A percentile compares a stretch with the other conserved stretches of the same genome.
These are phyloP conservation scores for Globodera ellingtonae DNA, from an alignment of 1,140 invertebrate genomes.

Conservation along the genomic window DNA sequence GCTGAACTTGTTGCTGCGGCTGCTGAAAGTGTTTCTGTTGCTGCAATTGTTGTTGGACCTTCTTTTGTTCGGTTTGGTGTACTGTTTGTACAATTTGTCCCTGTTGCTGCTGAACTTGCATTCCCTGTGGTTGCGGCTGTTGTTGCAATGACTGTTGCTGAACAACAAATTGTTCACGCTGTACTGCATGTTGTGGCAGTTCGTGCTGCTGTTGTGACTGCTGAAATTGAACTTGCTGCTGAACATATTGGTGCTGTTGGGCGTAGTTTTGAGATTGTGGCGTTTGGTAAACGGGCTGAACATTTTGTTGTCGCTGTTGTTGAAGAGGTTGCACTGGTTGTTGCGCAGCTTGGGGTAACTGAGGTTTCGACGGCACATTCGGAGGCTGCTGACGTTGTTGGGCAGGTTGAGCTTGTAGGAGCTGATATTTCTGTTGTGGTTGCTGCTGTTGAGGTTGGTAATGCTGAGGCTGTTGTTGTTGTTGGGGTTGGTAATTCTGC, in stretches of 20 bases:
- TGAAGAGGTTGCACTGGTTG: constrained; percentile 15
- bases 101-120: background rate
- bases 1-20: constrained; percentile 15
- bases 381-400: background rate
- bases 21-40: constrained; percentile 13
- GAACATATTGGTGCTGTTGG: background rate
- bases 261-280: background rate
- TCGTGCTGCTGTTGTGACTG: background rate
- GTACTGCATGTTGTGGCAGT: constrained; percentile 6
- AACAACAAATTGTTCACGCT: background rate
- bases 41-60: constrained; percentile 13
- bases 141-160: constrained; percentile 15
- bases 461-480: constrained; percentile 13
- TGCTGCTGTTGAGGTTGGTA: background rate
- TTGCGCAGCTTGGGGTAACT: background rate
- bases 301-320: constrained; percentile 16
- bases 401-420: background rate
- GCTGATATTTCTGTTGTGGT: background rate
- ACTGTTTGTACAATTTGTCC: background rate
- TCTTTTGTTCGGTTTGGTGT: background rate
- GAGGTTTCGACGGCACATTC: background rate
- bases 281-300: no score
- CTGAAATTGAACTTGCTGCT: constrained; percentile 1
- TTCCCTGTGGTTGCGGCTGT: constrained; percentile 24
- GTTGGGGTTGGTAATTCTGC: constrained; percentile 6